Evolutionary conservation across 2,888 invertebrate genomes (phyloP).

Genomic region (Hyppa rectilinea): DNA sequence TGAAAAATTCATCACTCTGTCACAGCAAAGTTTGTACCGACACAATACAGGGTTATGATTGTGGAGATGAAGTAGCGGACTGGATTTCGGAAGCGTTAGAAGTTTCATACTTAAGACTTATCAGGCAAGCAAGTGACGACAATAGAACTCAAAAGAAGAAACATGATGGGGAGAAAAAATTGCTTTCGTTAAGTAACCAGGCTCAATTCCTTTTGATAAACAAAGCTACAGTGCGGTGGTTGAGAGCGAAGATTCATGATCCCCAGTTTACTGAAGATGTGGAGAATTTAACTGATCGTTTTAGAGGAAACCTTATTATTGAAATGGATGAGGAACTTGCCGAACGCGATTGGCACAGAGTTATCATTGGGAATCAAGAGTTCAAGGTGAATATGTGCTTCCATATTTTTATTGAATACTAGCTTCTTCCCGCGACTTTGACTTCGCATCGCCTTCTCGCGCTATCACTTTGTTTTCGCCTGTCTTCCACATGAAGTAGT

Average conservation of each 20-base stretch:
- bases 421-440: too few species aligned
- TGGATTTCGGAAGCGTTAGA: constrained; percentile 95
- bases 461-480: too few species aligned
- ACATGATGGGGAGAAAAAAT: constrained; percentile 70
- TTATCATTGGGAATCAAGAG: constrained; percentile 92
- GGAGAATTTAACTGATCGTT: constrained; percentile 93
- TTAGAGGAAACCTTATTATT: constrained; percentile 97
- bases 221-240: constrained; percentile 93
- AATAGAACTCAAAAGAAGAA: constrained; percentile 81
- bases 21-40: constrained; percentile 97
- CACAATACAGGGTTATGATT: constrained; percentile 94
- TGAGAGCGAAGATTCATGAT: constrained; percentile 91
- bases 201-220: constrained; percentile 96
- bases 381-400: constrained; percentile 90
- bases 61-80: constrained; percentile 94
- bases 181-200: constrained; percentile 94
- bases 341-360: constrained; percentile 93
- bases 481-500: too few species aligned
- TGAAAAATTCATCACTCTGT: constrained; percentile 88
- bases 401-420: background rate
- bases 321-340: constrained; percentile 93
- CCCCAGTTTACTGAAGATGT: constrained; percentile 87
- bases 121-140: constrained; percentile 90
- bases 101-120: constrained; percentile 92
- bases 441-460: too few species aligned